Conservation (phyloP, 2,113 vertebrate genomes). For the Grammomys dolichurus region DNA sequence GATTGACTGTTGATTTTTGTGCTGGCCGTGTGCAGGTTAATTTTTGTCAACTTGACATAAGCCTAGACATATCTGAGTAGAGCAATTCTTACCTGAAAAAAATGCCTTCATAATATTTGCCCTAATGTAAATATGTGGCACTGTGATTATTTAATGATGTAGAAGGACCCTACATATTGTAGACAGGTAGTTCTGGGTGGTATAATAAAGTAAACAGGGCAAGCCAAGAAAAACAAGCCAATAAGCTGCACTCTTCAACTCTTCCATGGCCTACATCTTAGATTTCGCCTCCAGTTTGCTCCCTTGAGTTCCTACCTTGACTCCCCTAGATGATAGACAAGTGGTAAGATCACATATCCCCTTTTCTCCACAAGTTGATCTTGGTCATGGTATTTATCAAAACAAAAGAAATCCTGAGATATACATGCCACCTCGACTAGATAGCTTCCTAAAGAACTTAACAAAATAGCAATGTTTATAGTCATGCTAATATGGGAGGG, state of each 20-base stretch:
- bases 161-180: background rate
- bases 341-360: background rate
- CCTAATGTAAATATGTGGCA: background rate
- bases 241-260: background rate
- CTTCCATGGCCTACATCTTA: background rate
- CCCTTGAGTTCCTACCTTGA: background rate
- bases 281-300: background rate
- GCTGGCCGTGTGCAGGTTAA: too few relatives aligned
- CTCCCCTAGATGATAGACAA: background rate
- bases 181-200: background rate
- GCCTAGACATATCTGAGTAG: too few relatives aligned
- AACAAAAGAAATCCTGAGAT: background rate
- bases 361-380: background rate
- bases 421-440: background rate
- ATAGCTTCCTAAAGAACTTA: background rate
- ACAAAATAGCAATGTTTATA: background rate
- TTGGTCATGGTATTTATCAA: background rate
- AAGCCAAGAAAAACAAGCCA: background rate
- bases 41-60: background rate
- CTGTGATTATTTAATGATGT: background rate
- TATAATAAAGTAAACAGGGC: background rate
- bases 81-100: background rate
- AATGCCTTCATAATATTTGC: background rate
- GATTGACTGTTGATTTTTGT: too few relatives aligned
- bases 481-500: background rate